Evolutionary conservation across 2,113 vertebrate species (phyloP).

Genomic region (Hypocryptadius cinnamomeus): DNA sequence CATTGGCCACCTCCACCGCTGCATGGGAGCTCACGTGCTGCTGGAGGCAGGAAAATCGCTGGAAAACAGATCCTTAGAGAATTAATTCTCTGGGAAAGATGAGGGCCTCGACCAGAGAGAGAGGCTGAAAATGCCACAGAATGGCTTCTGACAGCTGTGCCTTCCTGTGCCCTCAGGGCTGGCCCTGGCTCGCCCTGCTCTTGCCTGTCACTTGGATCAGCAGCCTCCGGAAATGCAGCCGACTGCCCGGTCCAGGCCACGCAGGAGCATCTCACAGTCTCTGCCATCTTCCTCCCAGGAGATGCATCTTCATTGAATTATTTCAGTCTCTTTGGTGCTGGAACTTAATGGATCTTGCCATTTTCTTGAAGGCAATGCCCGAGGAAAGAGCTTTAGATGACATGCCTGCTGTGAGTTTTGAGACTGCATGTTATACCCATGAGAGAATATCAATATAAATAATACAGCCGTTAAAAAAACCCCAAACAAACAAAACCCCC

Average conservation of each 20-base stretch:
- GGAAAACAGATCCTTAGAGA: neutral
- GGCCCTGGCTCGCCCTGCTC: neutral
- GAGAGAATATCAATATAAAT: neutral
- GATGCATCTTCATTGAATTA: neutral
- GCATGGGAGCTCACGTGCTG: neutral
- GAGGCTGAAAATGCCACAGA: neutral
- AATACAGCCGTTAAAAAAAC: neutral
- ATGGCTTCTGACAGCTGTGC: neutral
- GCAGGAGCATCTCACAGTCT: neutral
- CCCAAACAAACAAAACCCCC: neutral
- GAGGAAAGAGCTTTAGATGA: neutral
- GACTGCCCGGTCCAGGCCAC: rapidly evolving
- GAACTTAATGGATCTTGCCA: neutral
- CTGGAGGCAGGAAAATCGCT: neutral
- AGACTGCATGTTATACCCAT: neutral
- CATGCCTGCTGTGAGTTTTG: neutral
- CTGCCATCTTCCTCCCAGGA: neutral
- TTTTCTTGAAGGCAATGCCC: neutral
- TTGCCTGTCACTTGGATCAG: neutral
- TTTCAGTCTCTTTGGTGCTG: neutral
- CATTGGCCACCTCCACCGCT: rapidly evolving
- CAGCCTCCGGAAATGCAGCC: rapidly evolving
- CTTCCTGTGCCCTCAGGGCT: neutral
- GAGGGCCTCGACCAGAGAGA: neutral
- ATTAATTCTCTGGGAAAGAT: neutral